phyloP scores from a whole-genome alignment of 1,140 invertebrate genomes.

The Pemphigus obesinymphae region DNA sequence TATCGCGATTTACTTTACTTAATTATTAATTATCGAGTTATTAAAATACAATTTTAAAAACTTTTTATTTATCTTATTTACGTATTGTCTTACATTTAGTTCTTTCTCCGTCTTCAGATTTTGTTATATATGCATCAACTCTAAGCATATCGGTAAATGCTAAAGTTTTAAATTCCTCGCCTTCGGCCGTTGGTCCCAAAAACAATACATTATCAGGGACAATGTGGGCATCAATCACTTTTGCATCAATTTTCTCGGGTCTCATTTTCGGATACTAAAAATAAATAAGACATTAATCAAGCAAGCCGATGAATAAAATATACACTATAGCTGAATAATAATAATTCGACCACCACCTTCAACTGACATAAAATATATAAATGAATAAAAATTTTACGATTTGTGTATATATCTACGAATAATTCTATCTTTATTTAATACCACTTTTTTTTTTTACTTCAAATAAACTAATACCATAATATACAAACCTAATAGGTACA shows the following conservation, averaged over 20 bases:
- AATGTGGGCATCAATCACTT: slow-evolving; percentile 87
- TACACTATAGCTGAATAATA: no score
- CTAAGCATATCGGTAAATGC: slow-evolving; percentile 76
- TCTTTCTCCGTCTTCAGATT: slow-evolving; percentile 17
- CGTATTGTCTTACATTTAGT: slow-evolving; percentile 24
- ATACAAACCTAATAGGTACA: no score
- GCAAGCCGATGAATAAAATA: neutral
- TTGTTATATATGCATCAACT: slow-evolving; percentile 68
- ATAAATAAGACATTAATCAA: neutral
- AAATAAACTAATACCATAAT: no score
- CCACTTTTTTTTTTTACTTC: no score
- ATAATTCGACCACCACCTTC: no score
- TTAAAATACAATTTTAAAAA: no score
- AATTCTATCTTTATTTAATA: no score
- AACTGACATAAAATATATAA: neutral
- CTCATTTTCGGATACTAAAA: slow-evolving; percentile 47
- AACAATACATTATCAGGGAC: slow-evolving; percentile 81
- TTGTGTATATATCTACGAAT: neutral
- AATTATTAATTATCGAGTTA: no score
- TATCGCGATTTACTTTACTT: no score
- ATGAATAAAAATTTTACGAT: no score
- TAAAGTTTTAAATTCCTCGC: slow-evolving; percentile 67
- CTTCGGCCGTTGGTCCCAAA: slow-evolving; percentile 68
- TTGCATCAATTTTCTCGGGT: slow-evolving; percentile 68
- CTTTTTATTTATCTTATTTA: no score